Evolutionary conservation across 92 coral and sea anemone genomes (phyloP).

Genomic region (Epizoanthus stellaris): DNA sequence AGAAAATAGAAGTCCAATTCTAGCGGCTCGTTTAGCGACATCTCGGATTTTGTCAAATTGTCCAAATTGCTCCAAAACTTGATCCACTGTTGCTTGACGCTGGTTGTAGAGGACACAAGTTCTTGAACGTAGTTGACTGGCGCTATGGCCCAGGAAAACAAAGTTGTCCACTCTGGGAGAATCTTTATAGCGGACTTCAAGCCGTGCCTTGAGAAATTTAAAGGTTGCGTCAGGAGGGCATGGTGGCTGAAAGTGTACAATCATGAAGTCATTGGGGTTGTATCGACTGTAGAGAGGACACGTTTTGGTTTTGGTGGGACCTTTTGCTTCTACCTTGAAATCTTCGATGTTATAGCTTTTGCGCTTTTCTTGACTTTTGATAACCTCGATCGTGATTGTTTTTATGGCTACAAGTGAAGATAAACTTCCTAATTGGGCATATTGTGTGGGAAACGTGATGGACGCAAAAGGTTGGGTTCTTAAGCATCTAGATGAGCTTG

Average conservation of each 20-base stretch:
- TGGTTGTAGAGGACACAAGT: slow-evolving; percentile 79
- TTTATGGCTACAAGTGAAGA: slow-evolving; percentile 37
- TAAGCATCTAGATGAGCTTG: neutral
- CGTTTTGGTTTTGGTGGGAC: slow-evolving; percentile 43
- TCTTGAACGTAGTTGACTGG: slow-evolving; percentile 79
- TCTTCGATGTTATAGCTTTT: slow-evolving; percentile 47
- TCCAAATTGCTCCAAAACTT: slow-evolving; percentile 68
- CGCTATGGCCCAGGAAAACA: slow-evolving; percentile 85
- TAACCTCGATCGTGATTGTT: slow-evolving; percentile 46
- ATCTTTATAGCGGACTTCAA: slow-evolving; percentile 45
- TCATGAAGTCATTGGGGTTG: slow-evolving; percentile 62
- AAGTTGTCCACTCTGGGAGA: slow-evolving; percentile 23
- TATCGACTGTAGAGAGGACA: slow-evolving; percentile 74
- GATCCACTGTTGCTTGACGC: slow-evolving; percentile 64
- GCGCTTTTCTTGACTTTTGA: slow-evolving; percentile 39
- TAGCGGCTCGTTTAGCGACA: slow-evolving; percentile 89
- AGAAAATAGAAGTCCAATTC: slow-evolving; percentile 86
- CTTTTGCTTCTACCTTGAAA: slow-evolving; percentile 52
- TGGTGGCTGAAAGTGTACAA: slow-evolving; percentile 57
- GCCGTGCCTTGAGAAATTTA: slow-evolving; percentile 61
- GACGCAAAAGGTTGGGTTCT: slow-evolving; percentile 11
- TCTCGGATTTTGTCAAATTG: slow-evolving; percentile 68
- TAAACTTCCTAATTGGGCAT: neutral
- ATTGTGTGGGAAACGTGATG: slow-evolving; percentile 10
- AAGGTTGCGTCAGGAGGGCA: slow-evolving; percentile 63